A percentile compares a stretch with the other conserved stretches of the same genome.
phyloP scores from a whole-genome alignment of 2,888 invertebrate genomes.

The Elmis aenea region DNA sequence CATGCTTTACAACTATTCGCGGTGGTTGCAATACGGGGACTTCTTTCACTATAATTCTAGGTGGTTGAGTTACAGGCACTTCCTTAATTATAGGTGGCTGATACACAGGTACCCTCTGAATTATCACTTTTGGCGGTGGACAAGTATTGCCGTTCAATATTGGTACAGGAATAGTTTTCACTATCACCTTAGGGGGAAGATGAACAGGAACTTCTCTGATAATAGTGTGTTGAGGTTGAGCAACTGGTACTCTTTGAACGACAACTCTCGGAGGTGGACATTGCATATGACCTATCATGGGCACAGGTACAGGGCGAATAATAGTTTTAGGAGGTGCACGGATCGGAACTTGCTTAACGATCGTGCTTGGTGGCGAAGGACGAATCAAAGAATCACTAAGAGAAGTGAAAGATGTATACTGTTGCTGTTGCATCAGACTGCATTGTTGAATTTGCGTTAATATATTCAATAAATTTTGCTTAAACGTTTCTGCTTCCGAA shows the following conservation, averaged over 20 bases:
- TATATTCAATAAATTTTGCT: conserved; percentile 3
- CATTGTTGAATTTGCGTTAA: no score
- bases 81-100: conserved; percentile 4
- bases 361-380: background rate
- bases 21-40: conserved; percentile 5
- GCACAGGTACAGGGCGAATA: background rate
- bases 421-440: no score
- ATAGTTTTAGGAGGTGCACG: background rate
- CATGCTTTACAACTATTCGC: conserved; percentile 8
- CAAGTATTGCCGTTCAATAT: background rate
- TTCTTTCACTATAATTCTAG: conserved; percentile 6
- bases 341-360: conserved; percentile 1
- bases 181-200: background rate
- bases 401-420: no score
- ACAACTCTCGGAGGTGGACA: conserved; percentile 4
- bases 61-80: conserved; percentile 6
- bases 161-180: background rate
- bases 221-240: conserved; percentile 6
- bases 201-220: conserved; percentile 11
- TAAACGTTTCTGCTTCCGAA: background rate
- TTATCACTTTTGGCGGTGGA: conserved; percentile 3
- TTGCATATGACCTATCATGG: background rate
- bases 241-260: conserved; percentile 7
- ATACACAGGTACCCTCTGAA: conserved; percentile 4
- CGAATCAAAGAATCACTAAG: no score